Percentiles rank a stretch among this genome's conserved stretches.
Evolutionary conservation across 2,888 invertebrate species (phyloP).

Genomic region (Theretra japonica): DNA sequence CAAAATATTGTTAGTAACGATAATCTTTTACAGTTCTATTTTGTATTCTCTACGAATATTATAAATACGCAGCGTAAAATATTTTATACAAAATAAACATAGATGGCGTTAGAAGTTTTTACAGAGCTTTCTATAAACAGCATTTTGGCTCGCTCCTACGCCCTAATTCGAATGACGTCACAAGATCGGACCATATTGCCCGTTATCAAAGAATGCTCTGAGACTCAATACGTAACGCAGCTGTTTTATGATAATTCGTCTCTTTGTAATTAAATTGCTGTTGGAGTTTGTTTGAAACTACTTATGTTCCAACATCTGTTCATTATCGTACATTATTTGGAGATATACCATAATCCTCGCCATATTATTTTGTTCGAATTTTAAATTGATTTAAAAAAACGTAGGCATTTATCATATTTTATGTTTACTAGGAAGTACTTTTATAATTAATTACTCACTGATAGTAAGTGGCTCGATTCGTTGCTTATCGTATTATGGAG

Average conservation of each 20-base stretch:
- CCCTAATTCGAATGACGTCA: conserved; percentile 25
- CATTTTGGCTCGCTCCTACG: conserved; percentile 8
- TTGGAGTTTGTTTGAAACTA: background rate
- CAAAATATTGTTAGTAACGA: conserved; percentile 1
- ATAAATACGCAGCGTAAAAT: background rate
- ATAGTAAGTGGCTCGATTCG: too few species aligned
- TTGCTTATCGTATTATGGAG: too few species aligned
- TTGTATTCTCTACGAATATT: background rate
- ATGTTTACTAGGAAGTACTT: too few species aligned
- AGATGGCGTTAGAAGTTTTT: conserved; percentile 24
- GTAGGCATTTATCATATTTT: too few species aligned
- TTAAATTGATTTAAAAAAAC: too few species aligned
- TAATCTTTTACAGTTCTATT: background rate
- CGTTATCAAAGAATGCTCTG: conserved; percentile 5
- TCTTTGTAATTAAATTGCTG: background rate
- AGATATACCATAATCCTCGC: too few species aligned
- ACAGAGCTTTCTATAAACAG: background rate
- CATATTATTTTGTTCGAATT: too few species aligned
- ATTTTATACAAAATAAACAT: background rate
- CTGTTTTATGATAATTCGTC: conserved; percentile 15
- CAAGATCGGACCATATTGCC: conserved; percentile 15
- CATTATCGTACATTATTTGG: background rate
- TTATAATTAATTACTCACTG: too few species aligned
- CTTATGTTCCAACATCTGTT: background rate
- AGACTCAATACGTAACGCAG: conserved; percentile 6